Conservation (phyloP, 1,140 invertebrate genomes). For the Drosophila littoralis region DNA sequence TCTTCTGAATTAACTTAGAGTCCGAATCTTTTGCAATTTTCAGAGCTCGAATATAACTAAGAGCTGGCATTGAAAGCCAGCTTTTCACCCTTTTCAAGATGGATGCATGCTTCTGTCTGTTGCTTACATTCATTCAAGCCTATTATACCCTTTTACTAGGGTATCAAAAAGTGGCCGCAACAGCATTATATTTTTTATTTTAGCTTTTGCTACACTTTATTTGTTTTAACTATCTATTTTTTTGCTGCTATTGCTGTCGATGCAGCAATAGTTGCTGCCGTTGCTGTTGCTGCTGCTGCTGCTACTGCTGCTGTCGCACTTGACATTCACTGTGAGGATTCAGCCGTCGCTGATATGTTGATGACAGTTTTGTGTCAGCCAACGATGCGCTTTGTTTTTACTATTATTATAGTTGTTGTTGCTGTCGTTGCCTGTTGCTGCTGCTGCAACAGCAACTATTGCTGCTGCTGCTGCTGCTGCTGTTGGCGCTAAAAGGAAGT, state of each 20-base stretch:
- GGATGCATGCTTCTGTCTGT: no score
- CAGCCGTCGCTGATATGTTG: slow-evolving; percentile 53
- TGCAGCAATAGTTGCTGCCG: slow-evolving; percentile 20
- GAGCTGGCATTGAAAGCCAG: no score
- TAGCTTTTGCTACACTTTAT: not conserved
- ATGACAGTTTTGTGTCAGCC: slow-evolving; percentile 75
- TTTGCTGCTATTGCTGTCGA: slow-evolving; percentile 10
- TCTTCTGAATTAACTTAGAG: no score
- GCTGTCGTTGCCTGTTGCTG: not conserved
- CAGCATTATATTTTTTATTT: slow-evolving; percentile 6
- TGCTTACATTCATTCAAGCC: no score
- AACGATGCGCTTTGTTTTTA: slow-evolving; percentile 41
- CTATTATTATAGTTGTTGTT: slow-evolving; percentile 1
- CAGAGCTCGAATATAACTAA: no score
- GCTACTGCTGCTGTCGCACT: slow-evolving; percentile 37
- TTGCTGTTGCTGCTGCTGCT: slow-evolving; percentile 3
- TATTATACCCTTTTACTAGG: no score
- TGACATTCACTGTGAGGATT: slow-evolving; percentile 45
- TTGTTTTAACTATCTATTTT: slow-evolving; percentile 16
- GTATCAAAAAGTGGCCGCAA: slow-evolving; percentile 5
- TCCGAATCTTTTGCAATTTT: no score
- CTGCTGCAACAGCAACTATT: not conserved
- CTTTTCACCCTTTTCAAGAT: no score
- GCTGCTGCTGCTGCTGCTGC: slow-evolving; percentile 1
- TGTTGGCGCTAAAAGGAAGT: slow-evolving; percentile 62